Evolutionary conservation across 2,888 invertebrate genomes (phyloP).

Genomic region (Drosophila imparisetae): DNA sequence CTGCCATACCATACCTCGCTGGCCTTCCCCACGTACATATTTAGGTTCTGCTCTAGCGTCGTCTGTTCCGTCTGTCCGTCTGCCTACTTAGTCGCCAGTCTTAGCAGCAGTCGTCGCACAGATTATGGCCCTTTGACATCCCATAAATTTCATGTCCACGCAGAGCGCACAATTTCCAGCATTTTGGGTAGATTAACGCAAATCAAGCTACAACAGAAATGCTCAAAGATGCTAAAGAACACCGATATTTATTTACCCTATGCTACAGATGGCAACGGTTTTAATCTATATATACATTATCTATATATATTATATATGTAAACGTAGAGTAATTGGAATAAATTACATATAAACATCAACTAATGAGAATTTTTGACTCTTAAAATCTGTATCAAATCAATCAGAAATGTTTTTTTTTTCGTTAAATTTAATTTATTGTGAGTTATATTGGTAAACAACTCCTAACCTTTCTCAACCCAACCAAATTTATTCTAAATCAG

Average conservation of each 20-base stretch:
- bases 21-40: constrained; percentile 27
- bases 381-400: not conserved
- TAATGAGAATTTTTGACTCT: not conserved
- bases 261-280: not conserved
- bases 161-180: constrained; percentile 53
- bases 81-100: constrained; percentile 31
- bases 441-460: not conserved
- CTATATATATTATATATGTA: not conserved
- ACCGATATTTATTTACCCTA: constrained; percentile 34
- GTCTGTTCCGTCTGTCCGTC: constrained; percentile 6
- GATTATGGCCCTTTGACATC: constrained; percentile 81
- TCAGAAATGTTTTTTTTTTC: not conserved
- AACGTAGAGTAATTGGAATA: not conserved
- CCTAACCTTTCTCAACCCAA: not conserved
- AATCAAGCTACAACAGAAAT: constrained; percentile 25
- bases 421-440: not conserved
- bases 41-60: constrained; percentile 35
- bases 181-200: constrained; percentile 54
- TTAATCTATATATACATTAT: not conserved
- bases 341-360: not conserved
- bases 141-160: constrained; percentile 74
- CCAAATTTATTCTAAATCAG: not conserved
- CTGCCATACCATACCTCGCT: constrained; percentile 3
- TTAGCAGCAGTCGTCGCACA: constrained; percentile 45
- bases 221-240: not conserved